phyloP scores from a whole-genome alignment of 1,140 invertebrate species.

The Leptinotarsa undecemlineata region DNA sequence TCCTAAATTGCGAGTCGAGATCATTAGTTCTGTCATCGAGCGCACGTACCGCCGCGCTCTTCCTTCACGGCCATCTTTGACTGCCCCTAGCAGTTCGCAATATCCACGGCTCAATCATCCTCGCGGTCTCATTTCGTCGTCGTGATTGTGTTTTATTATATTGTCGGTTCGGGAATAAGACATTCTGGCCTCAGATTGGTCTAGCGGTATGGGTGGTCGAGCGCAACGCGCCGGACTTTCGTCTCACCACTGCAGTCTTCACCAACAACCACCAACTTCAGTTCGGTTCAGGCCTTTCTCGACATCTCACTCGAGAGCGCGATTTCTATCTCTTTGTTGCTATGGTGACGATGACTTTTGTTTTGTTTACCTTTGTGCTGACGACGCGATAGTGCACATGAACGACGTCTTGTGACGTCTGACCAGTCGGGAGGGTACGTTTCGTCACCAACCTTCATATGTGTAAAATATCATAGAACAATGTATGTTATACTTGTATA shows the following conservation, averaged over 20 bases:
- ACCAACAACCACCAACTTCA: slow-evolving; percentile 36
- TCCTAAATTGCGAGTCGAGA: slow-evolving; percentile 30
- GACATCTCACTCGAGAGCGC: slow-evolving; percentile 23
- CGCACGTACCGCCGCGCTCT: slow-evolving; percentile 34
- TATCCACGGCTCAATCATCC: slow-evolving; percentile 52
- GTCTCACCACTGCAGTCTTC: slow-evolving; percentile 25
- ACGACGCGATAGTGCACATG: slow-evolving; percentile 12
- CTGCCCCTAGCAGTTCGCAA: slow-evolving; percentile 34
- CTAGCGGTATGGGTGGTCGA: slow-evolving; percentile 53
- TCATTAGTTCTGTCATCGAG: slow-evolving; percentile 42
- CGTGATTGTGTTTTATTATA: slow-evolving; percentile 53
- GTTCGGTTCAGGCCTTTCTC: slow-evolving; percentile 27
- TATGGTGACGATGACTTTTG: slow-evolving; percentile 9
- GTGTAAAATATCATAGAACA: no score
- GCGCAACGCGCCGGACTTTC: slow-evolving; percentile 17
- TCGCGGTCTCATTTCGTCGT: slow-evolving; percentile 49
- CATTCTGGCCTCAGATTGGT: slow-evolving; percentile 54
- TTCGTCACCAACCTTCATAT: background rate
- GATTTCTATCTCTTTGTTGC: slow-evolving; percentile 26
- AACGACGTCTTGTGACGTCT: background rate
- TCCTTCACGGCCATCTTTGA: slow-evolving; percentile 43
- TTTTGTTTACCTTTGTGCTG: background rate
- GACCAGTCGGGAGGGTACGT: background rate
- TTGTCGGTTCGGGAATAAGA: slow-evolving; percentile 52
- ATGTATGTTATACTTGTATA: no score